Percentiles rank a stretch among this genome's conserved stretches.
These are phyloP conservation scores for Gymnoscopelus microlampas DNA, from an alignment of 2,797 vertebrate genomes.

Conservation along the genomic window DNA sequence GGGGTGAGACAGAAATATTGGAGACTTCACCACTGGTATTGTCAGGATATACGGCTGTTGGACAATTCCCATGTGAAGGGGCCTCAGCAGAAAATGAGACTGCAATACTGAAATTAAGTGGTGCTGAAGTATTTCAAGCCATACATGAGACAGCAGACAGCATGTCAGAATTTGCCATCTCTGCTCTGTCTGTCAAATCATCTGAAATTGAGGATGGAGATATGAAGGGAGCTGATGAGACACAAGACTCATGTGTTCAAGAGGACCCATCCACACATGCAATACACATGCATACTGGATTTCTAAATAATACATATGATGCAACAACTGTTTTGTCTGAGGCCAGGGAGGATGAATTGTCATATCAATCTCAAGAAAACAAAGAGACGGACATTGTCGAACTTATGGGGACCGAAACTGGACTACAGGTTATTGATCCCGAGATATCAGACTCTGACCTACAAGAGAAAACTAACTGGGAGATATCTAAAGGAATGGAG, in stretches of 20 bases:
- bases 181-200: conserved; percentile 15
- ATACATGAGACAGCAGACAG: background rate
- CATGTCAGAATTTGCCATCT: conserved; percentile 15
- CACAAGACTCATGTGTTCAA: background rate
- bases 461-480: conserved; percentile 1
- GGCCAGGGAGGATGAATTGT: conserved; percentile 12
- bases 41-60: conserved; percentile 31
- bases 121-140: conserved; percentile 10
- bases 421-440: background rate
- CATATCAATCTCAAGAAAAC: conserved; percentile 1
- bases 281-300: background rate
- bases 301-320: conserved; percentile 12
- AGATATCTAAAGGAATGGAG: conserved; percentile 18
- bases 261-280: background rate
- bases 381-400: background rate
- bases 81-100: conserved; percentile 3
- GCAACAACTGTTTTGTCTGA: conserved; percentile 10
- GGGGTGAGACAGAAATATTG: conserved; percentile 31
- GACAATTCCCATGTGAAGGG: conserved; percentile 26
- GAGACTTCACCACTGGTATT: conserved; percentile 29
- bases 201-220: background rate
- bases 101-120: background rate
- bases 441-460: background rate
- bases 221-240: conserved; percentile 19
- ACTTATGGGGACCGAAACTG: background rate